phyloP scores from a whole-genome alignment of 2,888 invertebrate species.

The Tenthredo livida region DNA sequence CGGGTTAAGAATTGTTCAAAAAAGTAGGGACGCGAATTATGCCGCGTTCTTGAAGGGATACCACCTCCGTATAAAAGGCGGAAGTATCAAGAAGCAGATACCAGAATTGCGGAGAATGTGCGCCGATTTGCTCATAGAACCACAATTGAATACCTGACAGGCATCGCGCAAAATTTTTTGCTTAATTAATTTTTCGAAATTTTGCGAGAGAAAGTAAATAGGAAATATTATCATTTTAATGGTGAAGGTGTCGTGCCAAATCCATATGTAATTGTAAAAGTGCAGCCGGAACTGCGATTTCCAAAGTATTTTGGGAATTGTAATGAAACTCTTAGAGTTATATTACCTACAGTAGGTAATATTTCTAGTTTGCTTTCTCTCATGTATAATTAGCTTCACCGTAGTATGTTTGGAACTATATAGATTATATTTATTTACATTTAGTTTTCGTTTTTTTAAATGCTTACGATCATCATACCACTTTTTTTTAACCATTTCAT shows the following conservation, averaged over 20 bases:
- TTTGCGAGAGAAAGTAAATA: too few relatives aligned
- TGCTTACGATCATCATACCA: neutral
- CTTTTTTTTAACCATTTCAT: neutral
- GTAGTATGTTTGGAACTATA: too few relatives aligned
- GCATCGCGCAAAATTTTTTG: constrained; percentile 34
- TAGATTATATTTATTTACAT: neutral
- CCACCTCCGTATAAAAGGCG: constrained; percentile 40
- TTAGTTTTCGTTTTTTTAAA: neutral
- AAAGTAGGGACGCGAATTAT: constrained; percentile 33
- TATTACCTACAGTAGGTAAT: too few relatives aligned
- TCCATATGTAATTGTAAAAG: too few relatives aligned
- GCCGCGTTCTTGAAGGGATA: constrained; percentile 27
- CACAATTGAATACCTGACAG: constrained; percentile 41
- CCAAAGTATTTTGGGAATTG: too few relatives aligned
- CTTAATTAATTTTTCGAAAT: neutral
- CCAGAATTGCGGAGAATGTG: neutral
- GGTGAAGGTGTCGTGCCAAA: too few relatives aligned
- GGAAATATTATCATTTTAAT: too few relatives aligned
- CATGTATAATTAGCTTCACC: too few relatives aligned
- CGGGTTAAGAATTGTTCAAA: constrained; percentile 35
- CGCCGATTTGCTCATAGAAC: constrained; percentile 32
- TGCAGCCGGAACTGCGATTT: too few relatives aligned
- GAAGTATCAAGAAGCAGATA: constrained; percentile 46
- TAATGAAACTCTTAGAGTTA: too few relatives aligned
- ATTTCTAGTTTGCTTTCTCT: too few relatives aligned